Evolutionary conservation across 2,113 vertebrate genomes (phyloP).

Genomic region (Hyperopisus bebe): DNA sequence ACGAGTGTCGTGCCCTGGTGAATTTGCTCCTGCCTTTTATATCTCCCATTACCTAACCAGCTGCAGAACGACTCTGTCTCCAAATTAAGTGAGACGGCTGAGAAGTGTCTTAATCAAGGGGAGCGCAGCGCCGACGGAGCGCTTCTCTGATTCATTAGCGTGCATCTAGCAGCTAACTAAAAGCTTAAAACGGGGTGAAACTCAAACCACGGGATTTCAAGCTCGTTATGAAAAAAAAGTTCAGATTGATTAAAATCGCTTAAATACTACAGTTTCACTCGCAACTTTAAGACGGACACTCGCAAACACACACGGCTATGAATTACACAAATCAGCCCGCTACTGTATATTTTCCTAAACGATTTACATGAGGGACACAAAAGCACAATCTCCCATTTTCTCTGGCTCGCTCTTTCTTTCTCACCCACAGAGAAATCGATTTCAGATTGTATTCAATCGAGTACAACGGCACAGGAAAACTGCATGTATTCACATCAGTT

Average conservation of each 20-base stretch:
- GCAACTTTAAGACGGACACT: neutral
- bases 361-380: neutral
- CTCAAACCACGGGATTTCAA: neutral
- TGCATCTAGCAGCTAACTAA: neutral
- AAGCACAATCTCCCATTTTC: neutral
- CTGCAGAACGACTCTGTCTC: conserved; percentile 65
- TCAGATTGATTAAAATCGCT: neutral
- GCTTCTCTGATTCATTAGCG: neutral
- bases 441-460: neutral
- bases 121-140: neutral
- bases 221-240: neutral
- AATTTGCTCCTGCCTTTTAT: conserved; percentile 73
- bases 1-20: conserved; percentile 74
- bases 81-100: conserved; percentile 58
- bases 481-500: neutral
- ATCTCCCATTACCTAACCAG: conserved; percentile 71
- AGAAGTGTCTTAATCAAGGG: conserved; percentile 10
- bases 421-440: neutral
- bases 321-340: neutral
- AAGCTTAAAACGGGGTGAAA: neutral
- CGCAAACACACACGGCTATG: neutral
- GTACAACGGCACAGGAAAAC: neutral
- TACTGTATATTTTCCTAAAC: neutral
- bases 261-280: neutral
- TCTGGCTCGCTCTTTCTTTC: neutral